Percentiles rank a stretch among this genome's conserved stretches.
Conservation (phyloP, 2,113 vertebrate species). For the Paralichthys olivaceus region DNA sequence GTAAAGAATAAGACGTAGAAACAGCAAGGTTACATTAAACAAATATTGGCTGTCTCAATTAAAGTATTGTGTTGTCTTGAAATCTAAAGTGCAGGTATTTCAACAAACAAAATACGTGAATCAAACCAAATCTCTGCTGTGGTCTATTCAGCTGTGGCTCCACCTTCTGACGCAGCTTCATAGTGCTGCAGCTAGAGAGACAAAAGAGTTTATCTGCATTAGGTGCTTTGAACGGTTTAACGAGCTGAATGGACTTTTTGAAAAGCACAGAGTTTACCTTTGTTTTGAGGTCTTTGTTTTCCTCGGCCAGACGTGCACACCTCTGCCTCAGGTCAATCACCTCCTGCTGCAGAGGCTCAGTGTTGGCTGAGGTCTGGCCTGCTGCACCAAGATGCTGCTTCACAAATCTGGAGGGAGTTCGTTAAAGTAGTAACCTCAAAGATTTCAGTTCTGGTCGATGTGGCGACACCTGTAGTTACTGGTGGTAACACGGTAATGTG, state of each 20-base stretch:
- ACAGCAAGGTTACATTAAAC: slow-evolving; percentile 18
- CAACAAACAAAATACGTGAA: slow-evolving; percentile 1
- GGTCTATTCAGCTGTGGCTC: slow-evolving; percentile 83
- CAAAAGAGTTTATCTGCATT: background rate
- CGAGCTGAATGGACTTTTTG: background rate
- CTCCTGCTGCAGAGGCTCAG: slow-evolving; percentile 89
- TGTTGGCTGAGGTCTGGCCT: slow-evolving; percentile 83
- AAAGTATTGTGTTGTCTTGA: background rate
- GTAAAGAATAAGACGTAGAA: slow-evolving; percentile 58
- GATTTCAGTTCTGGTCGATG: background rate
- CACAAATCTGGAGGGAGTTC: slow-evolving; percentile 85
- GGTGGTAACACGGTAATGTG: too few relatives aligned
- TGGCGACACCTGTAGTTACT: background rate
- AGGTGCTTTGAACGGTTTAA: background rate
- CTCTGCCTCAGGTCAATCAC: slow-evolving; percentile 89
- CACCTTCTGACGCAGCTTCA: slow-evolving; percentile 87
- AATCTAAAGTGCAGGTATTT: slow-evolving; percentile 21
- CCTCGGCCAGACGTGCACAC: slow-evolving; percentile 88
- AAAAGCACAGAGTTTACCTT: slow-evolving; percentile 78
- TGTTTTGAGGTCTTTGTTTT: slow-evolving; percentile 91
- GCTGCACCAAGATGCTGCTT: slow-evolving; percentile 89
- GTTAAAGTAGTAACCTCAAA: slow-evolving; percentile 78
- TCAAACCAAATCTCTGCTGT: slow-evolving; percentile 18
- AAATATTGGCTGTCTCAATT: background rate
- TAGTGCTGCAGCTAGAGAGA: slow-evolving; percentile 86